Conservation (phyloP, 2,113 vertebrate species). For the Hypocryptadius cinnamomeus region DNA sequence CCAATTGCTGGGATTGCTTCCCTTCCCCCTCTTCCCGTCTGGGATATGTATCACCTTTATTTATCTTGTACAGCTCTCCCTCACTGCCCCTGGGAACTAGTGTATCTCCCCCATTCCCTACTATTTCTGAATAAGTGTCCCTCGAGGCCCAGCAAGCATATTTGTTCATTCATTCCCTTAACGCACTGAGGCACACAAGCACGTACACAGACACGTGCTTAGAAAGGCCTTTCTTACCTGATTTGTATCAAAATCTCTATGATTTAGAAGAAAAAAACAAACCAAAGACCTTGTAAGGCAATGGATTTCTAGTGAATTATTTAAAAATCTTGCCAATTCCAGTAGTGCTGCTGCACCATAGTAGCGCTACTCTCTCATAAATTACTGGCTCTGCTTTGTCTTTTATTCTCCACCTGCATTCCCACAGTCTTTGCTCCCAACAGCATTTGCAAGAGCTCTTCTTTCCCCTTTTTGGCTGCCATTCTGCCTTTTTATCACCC, state of each 20-base stretch:
- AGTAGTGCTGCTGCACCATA: not conserved
- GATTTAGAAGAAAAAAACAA: not conserved
- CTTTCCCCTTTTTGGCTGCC: conserved; percentile 27
- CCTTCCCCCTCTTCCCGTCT: not conserved
- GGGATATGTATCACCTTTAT: conserved; percentile 47
- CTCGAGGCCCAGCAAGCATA: conserved; percentile 6
- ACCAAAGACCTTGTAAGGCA: not conserved
- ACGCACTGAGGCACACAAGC: not conserved
- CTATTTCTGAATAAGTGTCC: conserved; percentile 40
- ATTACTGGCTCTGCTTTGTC: conserved; percentile 36
- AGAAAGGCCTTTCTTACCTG: conserved; percentile 13
- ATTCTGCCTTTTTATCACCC: conserved; percentile 32
- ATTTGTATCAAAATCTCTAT: conserved; percentile 10
- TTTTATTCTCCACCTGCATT: conserved; percentile 51
- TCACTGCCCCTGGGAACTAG: conserved; percentile 18
- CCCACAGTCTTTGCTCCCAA: conserved; percentile 30
- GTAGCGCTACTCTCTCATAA: not conserved
- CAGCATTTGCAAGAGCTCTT: conserved; percentile 15
- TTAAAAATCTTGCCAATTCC: conserved; percentile 2
- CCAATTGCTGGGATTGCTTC: conserved; percentile 5
- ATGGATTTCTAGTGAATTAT: not conserved
- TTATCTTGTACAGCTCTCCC: conserved; percentile 27
- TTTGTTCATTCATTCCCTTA: conserved; percentile 50
- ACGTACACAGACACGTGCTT: not conserved
- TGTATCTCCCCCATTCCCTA: conserved; percentile 35